A percentile compares a stretch with the other conserved stretches of the same genome.
phyloP scores from a whole-genome alignment of 2,113 vertebrate species.

The Otus sunia region DNA sequence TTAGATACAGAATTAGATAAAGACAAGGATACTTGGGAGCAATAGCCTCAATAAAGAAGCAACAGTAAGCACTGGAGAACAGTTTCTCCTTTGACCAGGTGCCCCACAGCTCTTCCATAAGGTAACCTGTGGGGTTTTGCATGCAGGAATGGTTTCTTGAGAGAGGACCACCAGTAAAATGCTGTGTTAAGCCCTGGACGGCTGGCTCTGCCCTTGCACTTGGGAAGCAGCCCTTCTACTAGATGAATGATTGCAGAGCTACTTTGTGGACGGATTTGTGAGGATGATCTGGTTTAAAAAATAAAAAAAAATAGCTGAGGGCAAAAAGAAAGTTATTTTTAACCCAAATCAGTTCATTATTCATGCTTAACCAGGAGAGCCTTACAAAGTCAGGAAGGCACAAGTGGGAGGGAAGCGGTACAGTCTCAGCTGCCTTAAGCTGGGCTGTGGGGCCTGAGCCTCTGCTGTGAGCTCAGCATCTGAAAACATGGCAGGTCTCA shows the following conservation, averaged over 20 bases:
- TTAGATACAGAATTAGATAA: not conserved
- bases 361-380: constrained; percentile 3
- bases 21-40: not conserved
- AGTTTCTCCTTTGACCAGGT: not conserved
- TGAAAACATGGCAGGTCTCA: not conserved
- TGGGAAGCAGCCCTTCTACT: not conserved
- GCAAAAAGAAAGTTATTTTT: constrained; percentile 33
- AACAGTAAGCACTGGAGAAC: not conserved
- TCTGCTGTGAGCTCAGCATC: not conserved
- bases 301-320: not conserved
- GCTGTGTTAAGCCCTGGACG: not conserved
- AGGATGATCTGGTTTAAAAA: constrained; percentile 20
- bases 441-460: not conserved
- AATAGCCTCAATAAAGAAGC: not conserved
- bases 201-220: not conserved
- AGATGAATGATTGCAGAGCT: not conserved
- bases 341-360: not conserved
- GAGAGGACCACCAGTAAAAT: not conserved
- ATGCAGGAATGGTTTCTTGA: not conserved
- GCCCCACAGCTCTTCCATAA: not conserved
- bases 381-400: not conserved
- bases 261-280: constrained; percentile 5
- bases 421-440: not conserved
- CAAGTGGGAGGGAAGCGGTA: not conserved
- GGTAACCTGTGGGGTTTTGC: not conserved